A percentile compares a stretch with the other conserved stretches of the same genome.
These are phyloP conservation scores for Polyommatus icarus DNA, from an alignment of 2,888 invertebrate species.

Conservation along the genomic window DNA sequence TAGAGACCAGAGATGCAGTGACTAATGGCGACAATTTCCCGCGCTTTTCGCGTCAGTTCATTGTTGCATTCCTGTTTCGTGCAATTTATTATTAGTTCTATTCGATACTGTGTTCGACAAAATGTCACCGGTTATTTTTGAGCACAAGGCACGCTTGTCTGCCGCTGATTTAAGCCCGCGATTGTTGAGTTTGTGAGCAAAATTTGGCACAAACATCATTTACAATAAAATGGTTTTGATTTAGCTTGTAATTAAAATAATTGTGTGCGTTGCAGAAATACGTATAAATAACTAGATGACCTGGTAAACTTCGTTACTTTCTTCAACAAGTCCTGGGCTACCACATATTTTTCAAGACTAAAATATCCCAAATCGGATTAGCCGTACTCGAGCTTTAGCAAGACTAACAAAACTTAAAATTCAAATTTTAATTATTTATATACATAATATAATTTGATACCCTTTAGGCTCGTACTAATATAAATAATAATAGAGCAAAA, in stretches of 20 bases:
- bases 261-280: not conserved
- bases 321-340: too few relatives aligned
- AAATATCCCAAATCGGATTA: too few relatives aligned
- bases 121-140: conserved; percentile 73
- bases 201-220: conserved; percentile 26
- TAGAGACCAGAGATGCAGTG: not conserved
- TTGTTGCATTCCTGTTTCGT: conserved; percentile 35
- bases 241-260: conserved; percentile 10
- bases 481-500: not conserved
- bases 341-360: too few relatives aligned
- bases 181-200: conserved; percentile 29
- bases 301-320: too few relatives aligned
- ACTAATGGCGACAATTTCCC: conserved; percentile 16
- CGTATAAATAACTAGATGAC: too few relatives aligned
- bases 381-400: too few relatives aligned
- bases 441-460: too few relatives aligned
- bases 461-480: not conserved
- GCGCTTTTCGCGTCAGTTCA: conserved; percentile 26
- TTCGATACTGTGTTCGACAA: conserved; percentile 48
- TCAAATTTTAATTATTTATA: too few relatives aligned
- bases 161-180: conserved; percentile 23
- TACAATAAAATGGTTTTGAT: not conserved
- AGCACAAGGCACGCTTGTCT: conserved; percentile 39
- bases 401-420: too few relatives aligned
- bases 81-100: conserved; percentile 38